phyloP scores from a whole-genome alignment of 1,140 invertebrate genomes.

The Hermatobates lingyangjiaoensis region DNA sequence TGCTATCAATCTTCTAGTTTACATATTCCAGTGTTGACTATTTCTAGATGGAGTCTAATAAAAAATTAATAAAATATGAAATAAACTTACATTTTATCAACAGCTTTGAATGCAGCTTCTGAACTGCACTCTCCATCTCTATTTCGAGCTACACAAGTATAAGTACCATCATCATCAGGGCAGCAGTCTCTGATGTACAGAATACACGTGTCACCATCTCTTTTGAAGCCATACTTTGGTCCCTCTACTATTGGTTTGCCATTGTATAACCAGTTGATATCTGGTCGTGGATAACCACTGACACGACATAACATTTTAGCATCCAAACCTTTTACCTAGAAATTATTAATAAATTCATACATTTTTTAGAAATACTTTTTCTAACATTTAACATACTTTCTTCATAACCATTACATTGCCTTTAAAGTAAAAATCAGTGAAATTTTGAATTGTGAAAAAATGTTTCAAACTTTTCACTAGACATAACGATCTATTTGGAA shows the following conservation, averaged over 20 bases:
- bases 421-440: no score
- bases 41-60: no score
- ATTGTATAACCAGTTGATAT: conserved; percentile 68
- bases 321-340: conserved; percentile 45
- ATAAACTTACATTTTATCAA: conserved; percentile 64
- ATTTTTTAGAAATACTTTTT: no score
- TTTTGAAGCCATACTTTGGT: conserved; percentile 56
- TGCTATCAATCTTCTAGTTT: no score
- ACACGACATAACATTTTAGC: conserved; percentile 66
- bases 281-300: conserved; percentile 68
- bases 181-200: conserved; percentile 50
- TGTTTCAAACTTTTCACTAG: no score
- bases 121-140: conserved; percentile 59
- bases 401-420: conserved; percentile 1
- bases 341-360: no score
- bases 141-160: conserved; percentile 60
- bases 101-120: conserved; percentile 49
- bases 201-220: conserved; percentile 57
- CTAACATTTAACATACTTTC: no score
- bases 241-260: conserved; percentile 40
- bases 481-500: no score
- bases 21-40: no score
- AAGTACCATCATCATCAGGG: conserved; percentile 46
- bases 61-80: no score
- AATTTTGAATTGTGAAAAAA: no score